Percentiles rank a stretch among this genome's conserved stretches.
phyloP scores from a whole-genome alignment of 2,888 invertebrate species.

The Spisula subtruncata region DNA sequence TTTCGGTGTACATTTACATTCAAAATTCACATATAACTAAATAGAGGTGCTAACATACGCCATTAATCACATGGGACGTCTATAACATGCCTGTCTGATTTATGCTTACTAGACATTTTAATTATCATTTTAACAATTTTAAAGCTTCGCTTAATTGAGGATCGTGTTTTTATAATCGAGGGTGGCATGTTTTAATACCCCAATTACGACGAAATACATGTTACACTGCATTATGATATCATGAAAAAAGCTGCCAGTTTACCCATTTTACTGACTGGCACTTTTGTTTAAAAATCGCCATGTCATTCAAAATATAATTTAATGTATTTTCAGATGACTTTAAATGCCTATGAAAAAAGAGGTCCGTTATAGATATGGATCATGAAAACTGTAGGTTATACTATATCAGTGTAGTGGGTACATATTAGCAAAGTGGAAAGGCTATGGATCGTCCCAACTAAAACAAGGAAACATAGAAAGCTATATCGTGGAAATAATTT shows the following conservation, averaged over 20 bases:
- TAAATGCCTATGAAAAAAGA: neutral
- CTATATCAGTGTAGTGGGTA: no score
- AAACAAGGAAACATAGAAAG: no score
- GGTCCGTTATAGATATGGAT: neutral
- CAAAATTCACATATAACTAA: conserved; percentile 24
- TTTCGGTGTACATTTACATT: conserved; percentile 29
- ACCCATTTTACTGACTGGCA: neutral
- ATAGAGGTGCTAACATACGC: neutral
- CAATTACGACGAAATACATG: neutral
- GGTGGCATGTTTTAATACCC: conserved; percentile 13
- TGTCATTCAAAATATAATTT: conserved; percentile 1
- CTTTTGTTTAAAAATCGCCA: neutral
- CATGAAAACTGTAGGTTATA: no score
- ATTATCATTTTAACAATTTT: conserved; percentile 37
- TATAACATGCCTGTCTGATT: conserved; percentile 29
- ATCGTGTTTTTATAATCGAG: neutral
- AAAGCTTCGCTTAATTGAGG: conserved; percentile 19
- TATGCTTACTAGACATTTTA: conserved; percentile 20
- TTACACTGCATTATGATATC: neutral
- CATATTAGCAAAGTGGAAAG: no score
- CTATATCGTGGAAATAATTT: no score
- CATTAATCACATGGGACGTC: conserved; percentile 36
- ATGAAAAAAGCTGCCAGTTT: neutral
- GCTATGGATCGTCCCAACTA: no score
- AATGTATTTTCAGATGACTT: neutral